Base-by-base conservation (phyloP, 2,797 vertebrate species). In the Falco biarmicus region DNA sequence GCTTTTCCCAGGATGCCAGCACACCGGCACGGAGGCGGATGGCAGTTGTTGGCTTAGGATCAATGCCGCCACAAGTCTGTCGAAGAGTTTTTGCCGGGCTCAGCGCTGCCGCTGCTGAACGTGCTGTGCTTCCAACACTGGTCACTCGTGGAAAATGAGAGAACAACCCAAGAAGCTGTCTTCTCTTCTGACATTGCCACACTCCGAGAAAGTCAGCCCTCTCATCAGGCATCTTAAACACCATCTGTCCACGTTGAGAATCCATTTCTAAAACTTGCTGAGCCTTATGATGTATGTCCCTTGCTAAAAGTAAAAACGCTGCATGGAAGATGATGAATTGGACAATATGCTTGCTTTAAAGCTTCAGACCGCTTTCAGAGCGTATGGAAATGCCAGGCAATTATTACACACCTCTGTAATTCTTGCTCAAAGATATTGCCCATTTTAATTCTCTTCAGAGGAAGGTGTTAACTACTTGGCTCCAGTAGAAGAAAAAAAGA, bases 291-390 rank as follows among this genome's bases (percentile, higher is more conserved):
- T 95, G 79, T 63, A 76, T 74, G 80, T 91, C 89, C 94, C 95
- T 94, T 93, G 95, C 90, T 96, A 84, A 76, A 88, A 96, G 92
- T 93, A 91, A 94, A 95, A 95, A 91, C 2, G 76, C 80, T 90
- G 89, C 41, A 32, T 54, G 84, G 83, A 84, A 93, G 91, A 94
- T 94, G 92, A 96, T 96, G 94, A 87, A 97, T 95, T 81, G 93
- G 66, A 81, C 93, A 95, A 95, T 95, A 86, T 69, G 89, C 80
- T 75, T 60, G 32, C 65, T 86, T 84, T 50, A 90, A 59, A 95
- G 57, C 94, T 73, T 83, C 84, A 81, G 51, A 56, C 60, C 61
- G 79, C 85, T 88, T 88, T 57, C 82, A 48, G 91, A 85, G 89
- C 10, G 16, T 71, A 81, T 85, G 82, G 87, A 60, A 82, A 90